Evolutionary conservation across 2,113 vertebrate species (phyloP), one percentile per base, ranked within the genome.

Genomic region (Indri indri): DNA sequence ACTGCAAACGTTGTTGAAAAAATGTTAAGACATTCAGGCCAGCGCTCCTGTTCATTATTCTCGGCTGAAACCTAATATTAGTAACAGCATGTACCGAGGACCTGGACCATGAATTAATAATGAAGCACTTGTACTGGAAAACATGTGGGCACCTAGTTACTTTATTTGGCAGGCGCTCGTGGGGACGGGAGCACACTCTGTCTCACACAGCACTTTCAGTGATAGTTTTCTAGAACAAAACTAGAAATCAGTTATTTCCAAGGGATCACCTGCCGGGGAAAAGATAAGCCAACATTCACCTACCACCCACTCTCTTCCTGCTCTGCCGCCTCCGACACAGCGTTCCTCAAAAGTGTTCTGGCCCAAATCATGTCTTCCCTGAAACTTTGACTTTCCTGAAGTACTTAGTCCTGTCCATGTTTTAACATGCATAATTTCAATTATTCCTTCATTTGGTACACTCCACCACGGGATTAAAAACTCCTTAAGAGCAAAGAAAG

Each of bases 41-140:
- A 96, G 95, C 98, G 97, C 97, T 98, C 97, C 81, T 97, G 94
- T 98, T 98, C 97, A 98, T 98, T 98, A 98, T 95, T 97, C 98
- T 98, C 98, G 92, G 98, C 93, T 27, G 98, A 99, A 99, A 99
- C 98, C 98, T 98, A 98, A 98, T 99, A 99, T 99, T 98, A 99
- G 98, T 98, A 99, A 98, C 99, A 98, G 98, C 98, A 98, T 98
- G 98, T 98, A 97, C 98, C 14, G 82, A 98, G 98, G 98, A 98
- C 98, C 98, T 98, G 98, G 98, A 98, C 98, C 98, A 98, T 98
- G 98, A 98, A 99, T 99, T 97, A 98, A 98, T 98, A 99, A 99
- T 98, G 98, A 98, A 97, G 97, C 97, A 91, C 97, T 99, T 99
- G 98, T 99, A 96, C 96, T 98, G 98, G 98, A 98, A 99, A 99